Conservation (phyloP, 2,797 vertebrate species). For the Rachycentron canadum region DNA sequence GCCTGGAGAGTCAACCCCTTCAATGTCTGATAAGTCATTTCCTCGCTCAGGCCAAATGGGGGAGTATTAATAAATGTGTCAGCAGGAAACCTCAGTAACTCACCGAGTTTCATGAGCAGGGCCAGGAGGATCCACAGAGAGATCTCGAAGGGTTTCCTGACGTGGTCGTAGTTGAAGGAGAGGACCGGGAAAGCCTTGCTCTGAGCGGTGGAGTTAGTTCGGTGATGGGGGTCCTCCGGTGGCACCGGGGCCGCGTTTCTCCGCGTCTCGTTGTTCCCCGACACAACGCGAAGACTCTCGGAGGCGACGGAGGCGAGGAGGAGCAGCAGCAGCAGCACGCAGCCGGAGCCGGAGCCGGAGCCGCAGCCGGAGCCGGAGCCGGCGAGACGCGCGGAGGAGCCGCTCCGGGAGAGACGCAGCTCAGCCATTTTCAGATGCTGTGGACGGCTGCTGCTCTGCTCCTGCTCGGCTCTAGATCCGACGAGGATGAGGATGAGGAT, state of each 20-base stretch:
- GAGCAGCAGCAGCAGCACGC: conserved; percentile 26
- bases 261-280: conserved; percentile 41
- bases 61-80: background rate
- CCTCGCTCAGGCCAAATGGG: background rate
- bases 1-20: background rate
- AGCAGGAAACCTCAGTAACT: conserved; percentile 48
- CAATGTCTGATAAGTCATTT: background rate
- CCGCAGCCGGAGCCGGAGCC: conserved; percentile 7
- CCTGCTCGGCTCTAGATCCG: conserved; percentile 42
- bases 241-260: background rate
- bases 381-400: background rate
- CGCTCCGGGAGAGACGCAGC: conserved; percentile 19
- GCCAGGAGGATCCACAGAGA: conserved; percentile 96
- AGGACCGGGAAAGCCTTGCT: conserved; percentile 91
- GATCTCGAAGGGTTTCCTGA: conserved; percentile 92
- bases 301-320: conserved; percentile 17
- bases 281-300: conserved; percentile 29
- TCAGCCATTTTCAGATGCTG: conserved; percentile 58
- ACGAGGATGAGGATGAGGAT: conserved; percentile 50
- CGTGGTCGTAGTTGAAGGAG: conserved; percentile 85
- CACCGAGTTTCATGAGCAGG: conserved; percentile 96
- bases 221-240: conserved; percentile 4
- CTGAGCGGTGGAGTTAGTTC: conserved; percentile 23
- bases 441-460: background rate
- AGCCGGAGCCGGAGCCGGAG: background rate